A percentile compares a stretch with the other conserved stretches of the same genome.
These are phyloP conservation scores for Oedothorax gibbosus DNA, from an alignment of 1,140 invertebrate species.

Conservation along the genomic window DNA sequence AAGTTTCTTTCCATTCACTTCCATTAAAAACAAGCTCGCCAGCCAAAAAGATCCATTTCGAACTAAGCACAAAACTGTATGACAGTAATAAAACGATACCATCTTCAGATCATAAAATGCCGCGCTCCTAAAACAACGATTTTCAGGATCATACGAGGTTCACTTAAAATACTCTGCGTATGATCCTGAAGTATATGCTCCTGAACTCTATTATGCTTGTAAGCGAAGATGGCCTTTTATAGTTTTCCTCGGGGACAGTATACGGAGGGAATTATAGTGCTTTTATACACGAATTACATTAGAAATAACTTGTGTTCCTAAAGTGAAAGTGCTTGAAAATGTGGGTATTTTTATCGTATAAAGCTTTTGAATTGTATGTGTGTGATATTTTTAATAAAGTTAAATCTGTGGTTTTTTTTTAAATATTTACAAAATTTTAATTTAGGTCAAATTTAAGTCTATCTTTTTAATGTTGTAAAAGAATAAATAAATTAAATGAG, in stretches of 20 bases:
- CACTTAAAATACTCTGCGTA: constrained; percentile 34
- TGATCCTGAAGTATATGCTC: constrained; percentile 28
- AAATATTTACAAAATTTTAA: too few relatives aligned
- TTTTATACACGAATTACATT: constrained; percentile 6
- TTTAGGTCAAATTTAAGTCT: too few relatives aligned
- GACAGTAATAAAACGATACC: constrained; percentile 29
- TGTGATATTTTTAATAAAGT: too few relatives aligned
- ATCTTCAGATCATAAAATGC: constrained; percentile 38
- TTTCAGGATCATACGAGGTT: constrained; percentile 20
- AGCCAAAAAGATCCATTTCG: too few relatives aligned
- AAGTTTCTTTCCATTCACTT: too few relatives aligned
- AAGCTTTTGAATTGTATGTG: too few relatives aligned
- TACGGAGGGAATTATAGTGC: constrained; percentile 20
- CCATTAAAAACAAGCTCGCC: too few relatives aligned
- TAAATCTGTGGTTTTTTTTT: too few relatives aligned
- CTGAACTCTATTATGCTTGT: constrained; percentile 18
- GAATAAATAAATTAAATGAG: too few relatives aligned
- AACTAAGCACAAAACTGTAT: constrained; percentile 5
- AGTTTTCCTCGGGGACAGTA: constrained; percentile 34
- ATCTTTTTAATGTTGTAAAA: too few relatives aligned
- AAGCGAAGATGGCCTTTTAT: constrained; percentile 11
- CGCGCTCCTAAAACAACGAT: constrained; percentile 39
- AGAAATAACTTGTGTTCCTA: background rate
- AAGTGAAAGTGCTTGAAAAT: too few relatives aligned
- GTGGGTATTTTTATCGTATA: too few relatives aligned